Base-by-base conservation (phyloP, 2,113 vertebrate species). In the Pelusios castaneus region DNA sequence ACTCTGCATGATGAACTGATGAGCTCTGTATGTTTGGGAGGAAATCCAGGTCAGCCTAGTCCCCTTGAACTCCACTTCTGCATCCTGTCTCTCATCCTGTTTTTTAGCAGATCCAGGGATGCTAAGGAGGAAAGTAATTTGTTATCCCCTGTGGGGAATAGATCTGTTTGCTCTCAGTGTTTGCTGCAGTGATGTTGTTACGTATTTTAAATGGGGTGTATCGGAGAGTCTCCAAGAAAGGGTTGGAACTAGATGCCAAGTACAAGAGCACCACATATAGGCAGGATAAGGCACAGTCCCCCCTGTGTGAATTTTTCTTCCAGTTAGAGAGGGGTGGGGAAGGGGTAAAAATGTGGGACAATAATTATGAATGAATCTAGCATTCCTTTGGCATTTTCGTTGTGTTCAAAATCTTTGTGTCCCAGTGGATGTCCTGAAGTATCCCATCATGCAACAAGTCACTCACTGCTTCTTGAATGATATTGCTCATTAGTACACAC, bases 51-150 rank as follows among this genome's bases (percentile, higher is more conserved):
- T 97, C 97, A 97, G 95, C 95, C 67, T 38, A 11, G 63, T 96
- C 49, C 87, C 96, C 96, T 92, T 92, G 94, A 97, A 94, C 95
- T 81, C 93, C 60, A 80, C 87, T 80, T 93, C 92, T 95, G 95
- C 95, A 97, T 98, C 97, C 98, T 97, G 97, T 95, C 84, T 97
- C 96, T 95, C 94, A 97, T 98, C 97, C 98, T 98, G 97, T 98
- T 98, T 47, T 98, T 97, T 88, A 93, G 91, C 94, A 92, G 87
- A 90, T 84, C 63, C 60, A 56, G 91, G 89, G 94, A 95, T 91
- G 88, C 92, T 92, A 47, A 88, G 84, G 87, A 60, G 80, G 93
- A 91, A 95, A 93, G 90, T 82, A 47, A 47, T 93, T 81, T 89
- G 67, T 92, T 91, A 87, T 91, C 45, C 91, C 85, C 92, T 78